These are phyloP conservation scores for Boleophthalmus pectinirostris DNA, from an alignment of 2,113 vertebrate genomes.

Conservation along the genomic window DNA sequence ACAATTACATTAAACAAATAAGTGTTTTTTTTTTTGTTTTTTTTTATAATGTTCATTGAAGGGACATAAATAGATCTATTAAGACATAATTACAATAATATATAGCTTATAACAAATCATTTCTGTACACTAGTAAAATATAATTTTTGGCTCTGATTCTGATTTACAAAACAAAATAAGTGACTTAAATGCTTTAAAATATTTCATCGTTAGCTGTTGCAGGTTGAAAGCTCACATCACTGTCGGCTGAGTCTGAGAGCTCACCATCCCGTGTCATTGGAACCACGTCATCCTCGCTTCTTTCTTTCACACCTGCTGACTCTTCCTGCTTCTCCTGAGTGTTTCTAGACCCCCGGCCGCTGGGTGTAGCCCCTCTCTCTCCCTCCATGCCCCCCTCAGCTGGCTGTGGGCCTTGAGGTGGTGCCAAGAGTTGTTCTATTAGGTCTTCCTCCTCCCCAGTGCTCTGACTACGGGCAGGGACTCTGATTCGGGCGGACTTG, in stretches of 20 bases:
- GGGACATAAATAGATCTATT: neutral
- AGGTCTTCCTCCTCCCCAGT: constrained; percentile 6
- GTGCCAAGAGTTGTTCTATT: neutral
- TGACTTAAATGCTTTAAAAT: constrained; percentile 51
- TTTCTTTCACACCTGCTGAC: constrained; percentile 15
- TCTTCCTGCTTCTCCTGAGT: constrained; percentile 6
- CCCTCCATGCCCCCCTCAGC: neutral
- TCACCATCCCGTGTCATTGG: neutral
- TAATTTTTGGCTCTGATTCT: constrained; percentile 20
- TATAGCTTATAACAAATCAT: neutral
- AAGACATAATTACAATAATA: constrained; percentile 1
- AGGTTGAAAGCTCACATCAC: constrained; percentile 60
- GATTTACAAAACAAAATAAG: constrained; percentile 11
- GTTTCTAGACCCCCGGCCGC: neutral
- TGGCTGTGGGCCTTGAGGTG: neutral
- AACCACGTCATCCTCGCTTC: neutral
- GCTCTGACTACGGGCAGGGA: neutral
- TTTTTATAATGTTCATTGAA: neutral
- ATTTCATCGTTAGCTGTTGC: constrained; percentile 31
- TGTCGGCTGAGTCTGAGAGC: constrained; percentile 37
- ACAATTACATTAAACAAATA: neutral
- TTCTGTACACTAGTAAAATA: constrained; percentile 7
- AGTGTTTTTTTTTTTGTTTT: too few relatives aligned
- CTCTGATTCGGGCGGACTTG: constrained; percentile 63
- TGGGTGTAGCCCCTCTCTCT: neutral